phyloP scores from a whole-genome alignment of 2,888 invertebrate genomes.

The Polydrusus pterygomalis region DNA sequence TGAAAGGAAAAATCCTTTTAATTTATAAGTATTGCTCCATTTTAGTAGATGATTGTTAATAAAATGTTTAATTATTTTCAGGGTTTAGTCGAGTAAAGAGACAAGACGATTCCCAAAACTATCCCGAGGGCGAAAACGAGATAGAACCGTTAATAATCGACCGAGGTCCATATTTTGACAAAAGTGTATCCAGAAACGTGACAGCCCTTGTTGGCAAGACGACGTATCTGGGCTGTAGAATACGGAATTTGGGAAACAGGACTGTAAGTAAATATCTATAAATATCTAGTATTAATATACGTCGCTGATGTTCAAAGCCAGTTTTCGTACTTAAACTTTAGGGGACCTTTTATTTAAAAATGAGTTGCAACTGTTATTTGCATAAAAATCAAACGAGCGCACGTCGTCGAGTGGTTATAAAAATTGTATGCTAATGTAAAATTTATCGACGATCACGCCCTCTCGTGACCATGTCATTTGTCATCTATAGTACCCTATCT shows the following conservation, averaged over 20 bases:
- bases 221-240: constrained; percentile 84
- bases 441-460: too few species aligned
- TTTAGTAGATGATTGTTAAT: background rate
- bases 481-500: too few species aligned
- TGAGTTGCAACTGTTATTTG: too few species aligned
- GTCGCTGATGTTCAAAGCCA: too few species aligned
- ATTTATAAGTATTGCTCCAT: too few species aligned
- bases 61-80: constrained; percentile 53
- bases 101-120: constrained; percentile 67
- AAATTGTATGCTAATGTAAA: too few species aligned
- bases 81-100: constrained; percentile 63
- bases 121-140: constrained; percentile 68
- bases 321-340: too few species aligned
- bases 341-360: too few species aligned
- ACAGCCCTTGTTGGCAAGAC: constrained; percentile 87
- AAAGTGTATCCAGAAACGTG: constrained; percentile 82
- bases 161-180: constrained; percentile 83
- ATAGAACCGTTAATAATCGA: constrained; percentile 72
- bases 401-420: too few species aligned
- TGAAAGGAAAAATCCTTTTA: background rate
- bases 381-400: too few species aligned
- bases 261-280: constrained; percentile 80
- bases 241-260: constrained; percentile 84
- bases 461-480: too few species aligned
- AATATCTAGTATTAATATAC: too few species aligned